phyloP scores from a whole-genome alignment of 2,888 invertebrate species.

The Diarsia rubi region DNA sequence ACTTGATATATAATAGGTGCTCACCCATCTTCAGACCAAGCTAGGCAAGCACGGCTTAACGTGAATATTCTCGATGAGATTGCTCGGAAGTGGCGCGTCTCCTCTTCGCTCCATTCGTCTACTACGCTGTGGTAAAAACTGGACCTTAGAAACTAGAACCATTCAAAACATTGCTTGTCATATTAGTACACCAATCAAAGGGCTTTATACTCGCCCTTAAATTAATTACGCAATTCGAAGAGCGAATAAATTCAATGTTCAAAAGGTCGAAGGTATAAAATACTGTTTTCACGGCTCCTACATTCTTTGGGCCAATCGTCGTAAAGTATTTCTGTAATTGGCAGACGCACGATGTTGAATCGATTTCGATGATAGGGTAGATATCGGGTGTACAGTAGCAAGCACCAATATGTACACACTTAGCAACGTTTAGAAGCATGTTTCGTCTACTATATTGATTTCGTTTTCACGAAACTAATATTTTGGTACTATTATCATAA shows the following conservation, averaged over 20 bases:
- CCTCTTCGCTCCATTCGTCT: not conserved
- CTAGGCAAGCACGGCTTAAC: too few relatives aligned
- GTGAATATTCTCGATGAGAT: too few relatives aligned
- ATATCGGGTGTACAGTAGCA: not conserved
- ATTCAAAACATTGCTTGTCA: constrained; percentile 15
- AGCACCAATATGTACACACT: too few relatives aligned
- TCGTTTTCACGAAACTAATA: too few relatives aligned
- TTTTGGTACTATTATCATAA: too few relatives aligned
- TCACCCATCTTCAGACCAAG: too few relatives aligned
- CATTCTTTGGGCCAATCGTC: constrained; percentile 2
- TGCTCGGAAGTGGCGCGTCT: not conserved
- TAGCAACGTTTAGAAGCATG: too few relatives aligned
- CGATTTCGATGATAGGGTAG: constrained; percentile 26
- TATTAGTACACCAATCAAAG: constrained; percentile 25
- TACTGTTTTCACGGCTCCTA: constrained; percentile 2
- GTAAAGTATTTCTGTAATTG: constrained; percentile 25
- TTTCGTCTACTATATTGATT: too few relatives aligned
- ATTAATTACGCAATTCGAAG: constrained; percentile 37
- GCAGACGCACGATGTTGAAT: constrained; percentile 21
- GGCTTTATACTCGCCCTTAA: constrained; percentile 27
- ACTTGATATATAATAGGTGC: too few relatives aligned
- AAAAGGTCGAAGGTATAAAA: constrained; percentile 19
- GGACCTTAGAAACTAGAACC: constrained; percentile 6
- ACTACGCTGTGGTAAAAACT: not conserved
- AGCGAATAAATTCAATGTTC: constrained; percentile 33